Evolutionary conservation across 2,113 vertebrate genomes (phyloP), one percentile per base, ranked within the genome.

Genomic region (Pitta sordida): DNA sequence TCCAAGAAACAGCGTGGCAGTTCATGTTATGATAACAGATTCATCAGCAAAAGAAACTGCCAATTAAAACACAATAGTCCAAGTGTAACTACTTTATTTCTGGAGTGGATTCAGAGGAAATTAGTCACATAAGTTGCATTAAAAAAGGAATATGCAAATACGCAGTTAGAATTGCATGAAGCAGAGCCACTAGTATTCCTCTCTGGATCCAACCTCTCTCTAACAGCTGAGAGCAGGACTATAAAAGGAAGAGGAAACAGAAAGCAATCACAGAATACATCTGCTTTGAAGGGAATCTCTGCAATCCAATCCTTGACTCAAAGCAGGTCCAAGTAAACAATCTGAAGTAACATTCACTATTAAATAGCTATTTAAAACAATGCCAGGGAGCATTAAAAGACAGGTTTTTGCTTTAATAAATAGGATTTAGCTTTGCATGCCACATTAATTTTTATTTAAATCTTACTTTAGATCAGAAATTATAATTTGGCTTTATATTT

Each of bases 11-110:
- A 91, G 76, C 0, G 0, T 22, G 59, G 63, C 29, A 92, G 34
- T 49, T 84, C 41, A 46, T 18, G 53, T 71, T 80, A 83, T 30
- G 36, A 4, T 78, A 90, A 77, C n/a, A 80, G 41, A 78, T 85
- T 85, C 49, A 58, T 27, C 48, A 51, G 62, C 13, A 77, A 75
- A 90, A 43, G 43, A 88, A 58, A 3, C 13, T 78, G 44, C 37
- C 60, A 94, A 60, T 92, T 94, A 53, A 95, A 95, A 65, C 37
- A 68, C 74, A 76, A 34, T 41, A 69, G 44, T 68, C n/a, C 78
- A 81, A 91, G 23, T 39, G 37, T 39, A 74, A 67, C 43, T 74
- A 30, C 67, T 69, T 78, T 81, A 67, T 77, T 90, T 87, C 46
- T 83, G 68, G 82, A 71, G 36, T 2, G 1, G 22, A 63, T 84